phyloP scores from a whole-genome alignment of 2,113 vertebrate species.

The Gymnocephalus cernua region DNA sequence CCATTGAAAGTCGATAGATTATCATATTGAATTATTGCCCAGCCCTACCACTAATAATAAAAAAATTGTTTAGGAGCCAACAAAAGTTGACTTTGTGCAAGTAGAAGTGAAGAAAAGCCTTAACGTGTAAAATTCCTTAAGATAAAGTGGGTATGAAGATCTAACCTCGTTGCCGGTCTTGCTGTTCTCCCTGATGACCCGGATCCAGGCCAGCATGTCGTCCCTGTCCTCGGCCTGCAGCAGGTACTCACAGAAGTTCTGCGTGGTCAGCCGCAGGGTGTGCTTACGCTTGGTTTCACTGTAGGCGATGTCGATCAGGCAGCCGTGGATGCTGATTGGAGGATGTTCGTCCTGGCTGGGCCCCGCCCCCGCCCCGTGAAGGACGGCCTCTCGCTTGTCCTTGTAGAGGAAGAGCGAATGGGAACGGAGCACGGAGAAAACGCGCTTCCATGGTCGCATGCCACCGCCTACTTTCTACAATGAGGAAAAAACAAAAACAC shows the following conservation, averaged over 20 bases:
- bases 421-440: conserved; percentile 91
- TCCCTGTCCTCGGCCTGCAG: conserved; percentile 98
- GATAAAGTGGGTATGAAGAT: background rate
- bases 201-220: conserved; percentile 98
- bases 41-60: no score
- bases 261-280: conserved; percentile 95
- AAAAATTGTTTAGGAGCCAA: no score
- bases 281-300: conserved; percentile 97
- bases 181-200: conserved; percentile 95
- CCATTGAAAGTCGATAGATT: no score
- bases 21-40: no score
- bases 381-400: conserved; percentile 92
- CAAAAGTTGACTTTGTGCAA: no score
- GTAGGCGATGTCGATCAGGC: conserved; percentile 98
- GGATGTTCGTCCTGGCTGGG: conserved; percentile 90
- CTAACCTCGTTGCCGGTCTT: conserved; percentile 96
- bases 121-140: background rate
- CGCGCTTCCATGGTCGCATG: conserved; percentile 95
- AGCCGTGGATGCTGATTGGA: conserved; percentile 93
- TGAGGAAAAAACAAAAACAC: background rate
- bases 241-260: conserved; percentile 98
- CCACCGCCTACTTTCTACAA: conserved; percentile 91
- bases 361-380: conserved; percentile 77
- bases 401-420: conserved; percentile 95
- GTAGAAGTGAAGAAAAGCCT: no score